These are phyloP conservation scores for Spatula versicolor DNA, from an alignment of 2,797 vertebrate species.

Conservation along the genomic window DNA sequence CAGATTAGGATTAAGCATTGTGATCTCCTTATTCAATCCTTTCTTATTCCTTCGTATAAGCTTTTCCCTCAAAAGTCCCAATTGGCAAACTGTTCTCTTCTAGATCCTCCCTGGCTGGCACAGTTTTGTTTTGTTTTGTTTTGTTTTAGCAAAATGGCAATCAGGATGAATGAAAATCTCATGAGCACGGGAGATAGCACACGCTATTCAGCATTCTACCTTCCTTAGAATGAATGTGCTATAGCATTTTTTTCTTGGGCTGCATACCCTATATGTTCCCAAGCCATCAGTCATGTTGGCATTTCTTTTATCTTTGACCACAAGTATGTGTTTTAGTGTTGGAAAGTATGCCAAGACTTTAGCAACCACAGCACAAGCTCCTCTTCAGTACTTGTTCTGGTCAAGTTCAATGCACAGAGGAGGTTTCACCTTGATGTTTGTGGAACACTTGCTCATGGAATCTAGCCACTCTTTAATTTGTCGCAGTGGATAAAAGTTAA, in stretches of 20 bases:
- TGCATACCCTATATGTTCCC: neutral
- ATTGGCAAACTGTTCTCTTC: neutral
- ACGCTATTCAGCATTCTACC: neutral
- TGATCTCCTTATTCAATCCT: neutral
- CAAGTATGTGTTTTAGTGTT: neutral
- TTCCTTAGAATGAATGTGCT: neutral
- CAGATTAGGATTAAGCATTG: neutral
- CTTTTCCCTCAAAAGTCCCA: neutral
- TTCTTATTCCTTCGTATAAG: neutral
- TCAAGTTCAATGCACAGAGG: neutral
- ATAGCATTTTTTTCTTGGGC: neutral
- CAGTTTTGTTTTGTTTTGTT: neutral
- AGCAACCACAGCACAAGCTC: neutral
- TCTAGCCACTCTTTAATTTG: neutral
- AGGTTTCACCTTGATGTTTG: neutral
- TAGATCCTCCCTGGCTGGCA: neutral
- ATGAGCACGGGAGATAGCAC: neutral
- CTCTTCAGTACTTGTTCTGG: neutral
- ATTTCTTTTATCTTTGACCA: neutral
- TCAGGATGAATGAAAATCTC: neutral
- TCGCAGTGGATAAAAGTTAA: neutral
- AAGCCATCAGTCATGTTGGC: neutral
- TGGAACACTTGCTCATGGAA: neutral
- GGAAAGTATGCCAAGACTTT: neutral
- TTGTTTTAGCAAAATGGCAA: neutral